Percentiles rank a stretch among this genome's conserved stretches.
These are phyloP conservation scores for Ormyrus rosae DNA, from an alignment of 2,888 invertebrate genomes.

Conservation along the genomic window DNA sequence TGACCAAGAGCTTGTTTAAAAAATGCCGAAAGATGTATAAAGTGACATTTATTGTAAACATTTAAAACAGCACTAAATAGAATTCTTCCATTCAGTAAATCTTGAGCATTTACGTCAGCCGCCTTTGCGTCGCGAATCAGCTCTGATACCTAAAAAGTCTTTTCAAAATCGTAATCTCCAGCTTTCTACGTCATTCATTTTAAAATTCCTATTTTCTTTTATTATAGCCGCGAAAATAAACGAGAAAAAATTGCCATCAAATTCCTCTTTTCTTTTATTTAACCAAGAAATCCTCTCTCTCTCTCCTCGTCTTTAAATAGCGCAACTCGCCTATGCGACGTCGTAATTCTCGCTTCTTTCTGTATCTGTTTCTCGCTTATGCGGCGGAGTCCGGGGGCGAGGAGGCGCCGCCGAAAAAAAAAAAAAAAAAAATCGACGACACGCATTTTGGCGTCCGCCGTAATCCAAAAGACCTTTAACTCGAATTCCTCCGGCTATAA, in stretches of 20 bases:
- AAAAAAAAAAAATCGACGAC: conserved; percentile 18
- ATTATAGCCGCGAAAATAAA: conserved; percentile 32
- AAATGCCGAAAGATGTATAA: neutral
- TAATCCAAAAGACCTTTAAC: conserved; percentile 55
- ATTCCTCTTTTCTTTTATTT: conserved; percentile 30
- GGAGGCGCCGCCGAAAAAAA: neutral
- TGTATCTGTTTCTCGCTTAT: neutral
- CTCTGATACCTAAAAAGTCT: conserved; percentile 13
- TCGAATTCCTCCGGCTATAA: conserved; percentile 52
- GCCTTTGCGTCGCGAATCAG: neutral
- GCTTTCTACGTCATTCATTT: conserved; percentile 24
- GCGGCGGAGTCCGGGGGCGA: neutral
- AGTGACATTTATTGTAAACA: neutral
- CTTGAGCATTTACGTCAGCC: conserved; percentile 16
- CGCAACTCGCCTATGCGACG: conserved; percentile 33
- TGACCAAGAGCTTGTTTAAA: too few species aligned
- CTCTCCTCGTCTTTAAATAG: conserved; percentile 43
- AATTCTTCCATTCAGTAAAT: too few species aligned
- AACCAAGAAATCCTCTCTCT: neutral
- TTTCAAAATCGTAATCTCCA: conserved; percentile 6
- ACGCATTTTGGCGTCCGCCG: conserved; percentile 37
- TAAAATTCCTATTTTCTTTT: conserved; percentile 27
- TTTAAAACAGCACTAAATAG: too few species aligned
- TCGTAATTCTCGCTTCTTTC: conserved; percentile 26
- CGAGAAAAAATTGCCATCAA: conserved; percentile 30